Conservation (phyloP, 2,797 vertebrate species). For the Lepilemur septentrionalis region DNA sequence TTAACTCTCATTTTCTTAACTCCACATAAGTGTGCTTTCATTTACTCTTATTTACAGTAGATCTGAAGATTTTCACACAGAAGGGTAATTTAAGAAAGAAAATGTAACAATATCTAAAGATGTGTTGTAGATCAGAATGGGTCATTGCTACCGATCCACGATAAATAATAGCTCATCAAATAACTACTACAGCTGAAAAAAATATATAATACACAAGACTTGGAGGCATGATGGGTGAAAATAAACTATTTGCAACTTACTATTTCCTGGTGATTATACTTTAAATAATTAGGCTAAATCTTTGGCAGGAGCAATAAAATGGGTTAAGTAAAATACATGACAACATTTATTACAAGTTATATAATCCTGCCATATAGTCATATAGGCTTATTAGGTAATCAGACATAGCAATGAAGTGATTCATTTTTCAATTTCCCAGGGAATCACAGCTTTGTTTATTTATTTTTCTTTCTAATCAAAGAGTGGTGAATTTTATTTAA, state of each 20-base stretch:
- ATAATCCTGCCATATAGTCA: not conserved
- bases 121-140: not conserved
- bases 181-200: not conserved
- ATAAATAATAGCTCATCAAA: not conserved
- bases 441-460: not conserved
- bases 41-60: not conserved
- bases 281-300: not conserved
- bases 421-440: not conserved
- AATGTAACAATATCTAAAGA: not conserved
- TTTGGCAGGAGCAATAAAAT: not conserved
- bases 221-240: not conserved
- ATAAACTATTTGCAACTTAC: not conserved
- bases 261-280: not conserved
- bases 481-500: not conserved
- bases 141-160: not conserved
- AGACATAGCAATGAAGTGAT: not conserved
- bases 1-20: not conserved
- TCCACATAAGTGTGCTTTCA: not conserved
- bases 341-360: not conserved
- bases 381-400: not conserved
- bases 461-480: not conserved
- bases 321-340: not conserved
- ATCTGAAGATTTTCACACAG: not conserved
- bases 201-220: not conserved
- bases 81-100: not conserved